A percentile compares a stretch with the other conserved stretches of the same genome.
These are phyloP conservation scores for Lagopus leucura DNA, from an alignment of 2,113 vertebrate genomes.

Conservation along the genomic window DNA sequence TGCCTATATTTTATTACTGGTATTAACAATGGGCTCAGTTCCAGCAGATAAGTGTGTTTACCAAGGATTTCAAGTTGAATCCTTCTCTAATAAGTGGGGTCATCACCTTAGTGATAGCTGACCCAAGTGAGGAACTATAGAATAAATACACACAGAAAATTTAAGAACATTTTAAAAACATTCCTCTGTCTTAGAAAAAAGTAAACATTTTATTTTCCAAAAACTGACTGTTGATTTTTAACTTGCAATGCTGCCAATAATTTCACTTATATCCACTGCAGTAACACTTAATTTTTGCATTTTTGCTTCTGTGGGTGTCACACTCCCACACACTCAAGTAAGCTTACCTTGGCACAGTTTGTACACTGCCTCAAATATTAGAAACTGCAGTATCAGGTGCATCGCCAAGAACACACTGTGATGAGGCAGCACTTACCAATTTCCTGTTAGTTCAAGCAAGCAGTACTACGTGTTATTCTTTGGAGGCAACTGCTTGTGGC, in stretches of 20 bases:
- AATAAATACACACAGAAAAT: not conserved
- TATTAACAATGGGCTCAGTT: not conserved
- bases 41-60: not conserved
- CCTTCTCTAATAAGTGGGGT: not conserved
- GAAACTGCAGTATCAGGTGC: not conserved
- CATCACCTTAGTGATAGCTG: not conserved
- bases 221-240: not conserved
- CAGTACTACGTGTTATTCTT: not conserved
- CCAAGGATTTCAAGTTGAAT: not conserved
- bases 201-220: not conserved
- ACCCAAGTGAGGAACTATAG: accelerated
- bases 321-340: not conserved
- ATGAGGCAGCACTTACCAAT: not conserved
- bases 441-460: not conserved
- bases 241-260: not conserved
- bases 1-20: not conserved
- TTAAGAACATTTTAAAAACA: not conserved
- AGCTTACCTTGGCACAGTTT: not conserved
- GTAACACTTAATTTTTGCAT: not conserved
- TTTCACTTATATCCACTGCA: not conserved
- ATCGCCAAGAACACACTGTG: not conserved
- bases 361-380: not conserved
- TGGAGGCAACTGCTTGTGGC: not conserved
- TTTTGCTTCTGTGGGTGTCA: not conserved
- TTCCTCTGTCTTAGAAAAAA: not conserved